phyloP scores from a whole-genome alignment of 2,113 vertebrate genomes.

The Syngnathoides biaculeatus region DNA sequence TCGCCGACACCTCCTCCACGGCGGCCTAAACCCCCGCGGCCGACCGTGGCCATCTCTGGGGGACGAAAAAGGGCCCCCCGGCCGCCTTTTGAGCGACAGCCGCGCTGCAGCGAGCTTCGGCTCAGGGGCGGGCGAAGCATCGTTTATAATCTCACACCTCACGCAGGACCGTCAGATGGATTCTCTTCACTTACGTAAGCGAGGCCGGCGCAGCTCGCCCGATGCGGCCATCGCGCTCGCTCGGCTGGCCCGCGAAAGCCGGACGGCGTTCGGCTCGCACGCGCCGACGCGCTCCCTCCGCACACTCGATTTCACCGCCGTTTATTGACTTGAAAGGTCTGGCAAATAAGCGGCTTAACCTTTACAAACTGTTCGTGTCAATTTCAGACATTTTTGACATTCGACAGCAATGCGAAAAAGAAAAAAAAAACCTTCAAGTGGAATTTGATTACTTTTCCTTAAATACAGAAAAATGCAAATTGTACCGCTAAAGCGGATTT shows the following conservation, averaged over 20 bases:
- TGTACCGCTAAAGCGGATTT: too few relatives aligned
- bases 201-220: slow-evolving; percentile 1
- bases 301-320: slow-evolving; percentile 52
- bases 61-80: slow-evolving; percentile 34
- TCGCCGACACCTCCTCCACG: slow-evolving; percentile 27
- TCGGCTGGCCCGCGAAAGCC: slow-evolving; percentile 42
- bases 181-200: slow-evolving; percentile 52
- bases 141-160: slow-evolving; percentile 58
- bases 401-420: too few relatives aligned
- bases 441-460: too few relatives aligned
- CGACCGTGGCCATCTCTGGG: slow-evolving; percentile 31
- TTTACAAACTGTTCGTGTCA: background rate
- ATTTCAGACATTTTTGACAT: background rate
- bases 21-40: slow-evolving; percentile 27
- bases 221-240: slow-evolving; percentile 23
- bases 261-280: slow-evolving; percentile 46
- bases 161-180: slow-evolving; percentile 31
- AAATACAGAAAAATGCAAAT: too few relatives aligned
- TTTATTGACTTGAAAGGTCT: slow-evolving; percentile 29
- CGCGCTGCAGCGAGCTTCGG: slow-evolving; percentile 20
- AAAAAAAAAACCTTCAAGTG: too few relatives aligned
- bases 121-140: slow-evolving; percentile 32
- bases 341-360: slow-evolving; percentile 44
- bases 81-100: slow-evolving; percentile 24
- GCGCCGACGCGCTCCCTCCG: slow-evolving; percentile 29